phyloP scores from a whole-genome alignment of 2,888 invertebrate species.

The Teleogryllus oceanicus region DNA sequence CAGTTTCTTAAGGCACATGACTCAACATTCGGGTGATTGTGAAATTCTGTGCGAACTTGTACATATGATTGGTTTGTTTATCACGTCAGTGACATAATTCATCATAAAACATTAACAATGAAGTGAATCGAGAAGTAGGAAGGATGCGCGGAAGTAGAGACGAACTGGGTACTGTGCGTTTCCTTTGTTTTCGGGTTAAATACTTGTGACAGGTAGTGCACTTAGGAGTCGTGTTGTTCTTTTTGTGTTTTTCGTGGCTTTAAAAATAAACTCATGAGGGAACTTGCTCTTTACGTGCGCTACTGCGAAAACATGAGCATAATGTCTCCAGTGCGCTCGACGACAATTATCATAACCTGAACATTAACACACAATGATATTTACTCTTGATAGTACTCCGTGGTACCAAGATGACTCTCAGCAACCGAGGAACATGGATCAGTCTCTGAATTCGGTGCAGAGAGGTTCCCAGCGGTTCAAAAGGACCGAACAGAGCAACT shows the following conservation, averaged over 20 bases:
- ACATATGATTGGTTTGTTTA: background rate
- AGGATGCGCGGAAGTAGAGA: background rate
- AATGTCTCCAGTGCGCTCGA: background rate
- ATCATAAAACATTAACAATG: background rate
- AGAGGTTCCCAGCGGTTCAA: background rate
- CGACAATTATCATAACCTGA: background rate
- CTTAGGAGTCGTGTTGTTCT: background rate
- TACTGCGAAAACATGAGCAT: no score
- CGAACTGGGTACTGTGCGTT: background rate
- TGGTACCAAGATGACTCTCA: slow-evolving; percentile 11
- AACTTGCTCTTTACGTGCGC: no score
- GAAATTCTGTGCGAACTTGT: background rate
- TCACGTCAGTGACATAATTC: background rate
- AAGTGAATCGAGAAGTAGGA: background rate
- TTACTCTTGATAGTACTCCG: background rate
- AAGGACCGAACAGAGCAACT: background rate
- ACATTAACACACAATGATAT: slow-evolving; percentile 18
- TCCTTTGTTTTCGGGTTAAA: slow-evolving; percentile 1
- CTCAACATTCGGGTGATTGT: background rate
- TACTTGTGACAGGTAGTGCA: slow-evolving; percentile 18
- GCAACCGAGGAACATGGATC: slow-evolving; percentile 1
- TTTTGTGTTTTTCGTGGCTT: no score
- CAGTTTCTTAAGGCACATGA: background rate
- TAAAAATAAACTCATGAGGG: no score
- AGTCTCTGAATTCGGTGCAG: background rate